Evolutionary conservation across 2,113 vertebrate genomes (phyloP).

Genomic region (Oryzias woworae): DNA sequence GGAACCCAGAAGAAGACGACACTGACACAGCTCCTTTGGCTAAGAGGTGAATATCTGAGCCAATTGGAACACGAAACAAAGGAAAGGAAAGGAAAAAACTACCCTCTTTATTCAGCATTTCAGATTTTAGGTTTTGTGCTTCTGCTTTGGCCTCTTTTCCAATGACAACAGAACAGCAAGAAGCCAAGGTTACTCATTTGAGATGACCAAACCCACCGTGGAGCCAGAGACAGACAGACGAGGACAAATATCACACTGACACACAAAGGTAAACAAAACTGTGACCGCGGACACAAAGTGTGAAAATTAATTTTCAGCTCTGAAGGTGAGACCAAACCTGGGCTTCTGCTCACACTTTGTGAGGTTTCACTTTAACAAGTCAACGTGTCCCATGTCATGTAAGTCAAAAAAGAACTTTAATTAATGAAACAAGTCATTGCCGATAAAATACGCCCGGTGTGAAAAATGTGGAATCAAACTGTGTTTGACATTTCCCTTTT

Average conservation of each 20-base stretch:
- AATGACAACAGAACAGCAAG: slow-evolving; percentile 68
- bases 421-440: too few relatives aligned
- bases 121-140: slow-evolving; percentile 15
- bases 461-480: too few relatives aligned
- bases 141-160: slow-evolving; percentile 59
- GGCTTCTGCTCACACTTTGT: neutral
- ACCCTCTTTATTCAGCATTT: slow-evolving; percentile 1
- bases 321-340: slow-evolving; percentile 22
- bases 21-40: slow-evolving; percentile 28
- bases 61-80: slow-evolving; percentile 28
- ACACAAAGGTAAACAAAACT: slow-evolving; percentile 24
- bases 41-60: neutral
- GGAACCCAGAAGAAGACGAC: slow-evolving; percentile 18
- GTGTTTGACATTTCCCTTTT: too few relatives aligned
- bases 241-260: slow-evolving; percentile 37
- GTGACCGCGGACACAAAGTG: slow-evolving; percentile 17
- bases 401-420: too few relatives aligned
- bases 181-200: slow-evolving; percentile 65
- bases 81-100: neutral
- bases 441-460: too few relatives aligned
- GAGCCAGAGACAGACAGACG: slow-evolving; percentile 15
- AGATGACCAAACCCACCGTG: slow-evolving; percentile 15
- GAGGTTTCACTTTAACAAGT: slow-evolving; percentile 15
- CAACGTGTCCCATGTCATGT: too few relatives aligned
- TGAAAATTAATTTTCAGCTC: slow-evolving; percentile 49